A percentile compares a stretch with the other conserved stretches of the same genome.
Conservation (phyloP, 2,797 vertebrate species). For the Telmatherina bonti region DNA sequence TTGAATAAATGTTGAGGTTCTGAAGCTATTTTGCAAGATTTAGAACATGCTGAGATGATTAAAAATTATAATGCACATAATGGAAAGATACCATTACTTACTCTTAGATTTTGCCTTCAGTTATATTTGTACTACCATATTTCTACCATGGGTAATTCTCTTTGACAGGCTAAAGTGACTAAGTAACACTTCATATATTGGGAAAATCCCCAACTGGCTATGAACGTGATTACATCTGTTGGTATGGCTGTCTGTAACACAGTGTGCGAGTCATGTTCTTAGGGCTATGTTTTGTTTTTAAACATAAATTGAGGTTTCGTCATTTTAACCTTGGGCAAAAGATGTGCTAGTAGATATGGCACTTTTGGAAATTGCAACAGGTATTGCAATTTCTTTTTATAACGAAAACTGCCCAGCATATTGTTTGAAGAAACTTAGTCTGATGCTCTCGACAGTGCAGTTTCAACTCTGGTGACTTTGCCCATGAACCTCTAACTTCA, state of each 20-base stretch:
- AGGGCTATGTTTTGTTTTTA: conserved; percentile 67
- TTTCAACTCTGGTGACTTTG: not conserved
- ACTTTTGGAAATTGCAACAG: not conserved
- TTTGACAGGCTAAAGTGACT: conserved; percentile 82
- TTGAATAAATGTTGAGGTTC: conserved; percentile 44
- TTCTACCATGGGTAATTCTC: conserved; percentile 75
- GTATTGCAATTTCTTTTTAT: not conserved
- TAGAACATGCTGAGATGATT: conserved; percentile 33
- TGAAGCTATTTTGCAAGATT: conserved; percentile 34
- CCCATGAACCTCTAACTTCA: not conserved
- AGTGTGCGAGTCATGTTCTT: conserved; percentile 77
- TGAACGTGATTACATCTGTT: conserved; percentile 82
- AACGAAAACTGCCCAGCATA: not conserved
- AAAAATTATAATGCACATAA: conserved; percentile 28
- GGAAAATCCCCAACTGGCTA: conserved; percentile 74
- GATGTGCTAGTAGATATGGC: not conserved
- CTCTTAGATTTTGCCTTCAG: conserved; percentile 66
- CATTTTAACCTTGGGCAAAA: conserved; percentile 38
- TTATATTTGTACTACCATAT: conserved; percentile 75
- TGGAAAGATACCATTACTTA: no score
- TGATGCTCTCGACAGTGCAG: not conserved
- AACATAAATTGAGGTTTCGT: conserved; percentile 46
- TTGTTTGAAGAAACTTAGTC: not conserved
- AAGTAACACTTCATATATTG: conserved; percentile 70
- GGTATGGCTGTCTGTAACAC: conserved; percentile 72